phyloP scores from a whole-genome alignment of 2,888 invertebrate genomes.

The Euplagia quadripunctaria region DNA sequence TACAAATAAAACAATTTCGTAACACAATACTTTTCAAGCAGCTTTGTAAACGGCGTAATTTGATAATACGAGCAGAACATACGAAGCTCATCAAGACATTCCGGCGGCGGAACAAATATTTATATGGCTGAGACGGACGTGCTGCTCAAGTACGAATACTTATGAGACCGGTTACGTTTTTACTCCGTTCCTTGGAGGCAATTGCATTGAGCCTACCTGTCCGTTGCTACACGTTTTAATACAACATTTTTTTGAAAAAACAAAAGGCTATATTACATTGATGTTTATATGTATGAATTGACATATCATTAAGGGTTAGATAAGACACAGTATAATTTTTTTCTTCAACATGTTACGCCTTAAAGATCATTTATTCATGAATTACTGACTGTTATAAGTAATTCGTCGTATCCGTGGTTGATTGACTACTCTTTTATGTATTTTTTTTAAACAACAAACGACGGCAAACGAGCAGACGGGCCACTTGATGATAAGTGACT shows the following conservation, averaged over 20 bases:
- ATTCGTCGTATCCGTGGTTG: not conserved
- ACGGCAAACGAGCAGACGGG: too few relatives aligned
- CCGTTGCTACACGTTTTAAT: conserved; percentile 8
- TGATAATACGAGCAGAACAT: conserved; percentile 37
- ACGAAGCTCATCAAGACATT: conserved; percentile 40
- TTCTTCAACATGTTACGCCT: not conserved
- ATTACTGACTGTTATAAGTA: too few relatives aligned
- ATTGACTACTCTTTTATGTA: not conserved
- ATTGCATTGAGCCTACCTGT: conserved; percentile 11
- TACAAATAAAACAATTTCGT: not conserved
- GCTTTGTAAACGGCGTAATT: conserved; percentile 31
- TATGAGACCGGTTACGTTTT: conserved; percentile 22
- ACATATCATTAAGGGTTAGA: not conserved
- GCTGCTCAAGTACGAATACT: not conserved
- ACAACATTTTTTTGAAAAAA: not conserved
- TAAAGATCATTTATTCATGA: not conserved
- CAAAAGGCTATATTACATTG: too few relatives aligned
- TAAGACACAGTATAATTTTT: not conserved
- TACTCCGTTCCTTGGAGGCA: conserved; percentile 6
- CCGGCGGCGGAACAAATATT: conserved; percentile 49
- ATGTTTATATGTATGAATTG: not conserved
- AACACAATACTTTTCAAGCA: not conserved
- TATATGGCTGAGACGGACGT: conserved; percentile 21
- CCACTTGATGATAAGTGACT: too few relatives aligned
- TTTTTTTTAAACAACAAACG: too few relatives aligned